A percentile compares a stretch with the other conserved stretches of the same genome.
phyloP scores from a whole-genome alignment of 1,140 invertebrate species.

The Liolophura sinensis region DNA sequence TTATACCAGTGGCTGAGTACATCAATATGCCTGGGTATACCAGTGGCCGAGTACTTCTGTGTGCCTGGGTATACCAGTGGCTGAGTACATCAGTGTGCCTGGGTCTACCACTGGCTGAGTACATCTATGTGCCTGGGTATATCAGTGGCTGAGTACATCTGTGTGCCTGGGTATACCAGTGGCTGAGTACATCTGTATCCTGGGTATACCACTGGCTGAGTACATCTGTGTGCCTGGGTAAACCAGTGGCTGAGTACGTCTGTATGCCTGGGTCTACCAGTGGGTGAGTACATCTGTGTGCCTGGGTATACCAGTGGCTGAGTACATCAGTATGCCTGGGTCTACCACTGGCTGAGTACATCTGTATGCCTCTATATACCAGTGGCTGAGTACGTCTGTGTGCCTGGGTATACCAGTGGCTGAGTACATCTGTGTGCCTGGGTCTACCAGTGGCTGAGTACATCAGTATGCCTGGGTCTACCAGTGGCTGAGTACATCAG shows the following conservation, averaged over 20 bases:
- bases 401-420: slow-evolving; percentile 2
- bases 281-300: neutral
- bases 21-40: too few species aligned
- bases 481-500: neutral
- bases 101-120: too few species aligned
- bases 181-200: slow-evolving; percentile 5
- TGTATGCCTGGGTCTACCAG: neutral
- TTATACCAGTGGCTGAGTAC: too few species aligned
- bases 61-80: too few species aligned
- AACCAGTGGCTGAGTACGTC: slow-evolving; percentile 1
- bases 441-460: slow-evolving; percentile 6
- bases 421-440: slow-evolving; percentile 1
- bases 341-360: slow-evolving; percentile 1
- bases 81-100: too few species aligned
- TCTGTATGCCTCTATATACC: slow-evolving; percentile 7
- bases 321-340: neutral
- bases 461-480: neutral
- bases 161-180: too few species aligned
- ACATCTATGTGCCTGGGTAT: too few species aligned
- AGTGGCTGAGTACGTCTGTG: slow-evolving; percentile 13
- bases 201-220: slow-evolving; percentile 7
- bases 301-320: too few species aligned
- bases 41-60: too few species aligned
- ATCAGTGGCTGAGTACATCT: too few species aligned
- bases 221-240: slow-evolving; percentile 8